Percentiles rank a stretch among this genome's conserved stretches.
phyloP scores from a whole-genome alignment of 1,140 invertebrate species.

The Drosophila ananassae region DNA sequence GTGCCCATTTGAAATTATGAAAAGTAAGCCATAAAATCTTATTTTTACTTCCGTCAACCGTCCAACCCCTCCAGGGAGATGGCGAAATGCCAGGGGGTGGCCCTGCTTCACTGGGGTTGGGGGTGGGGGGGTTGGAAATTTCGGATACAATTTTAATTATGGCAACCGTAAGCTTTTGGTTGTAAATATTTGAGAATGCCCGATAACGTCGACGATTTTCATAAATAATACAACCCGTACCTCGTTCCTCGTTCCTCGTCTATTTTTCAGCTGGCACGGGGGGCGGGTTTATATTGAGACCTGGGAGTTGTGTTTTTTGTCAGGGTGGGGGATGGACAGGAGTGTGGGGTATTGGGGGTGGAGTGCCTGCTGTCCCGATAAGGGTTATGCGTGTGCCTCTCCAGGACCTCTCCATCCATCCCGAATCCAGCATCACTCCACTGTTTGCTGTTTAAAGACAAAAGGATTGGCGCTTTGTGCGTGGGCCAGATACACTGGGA shows the following conservation, averaged over 20 bases:
- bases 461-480: constrained; percentile 74
- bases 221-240: constrained; percentile 78
- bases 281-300: neutral
- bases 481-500: constrained; percentile 29
- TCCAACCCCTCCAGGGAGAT: neutral
- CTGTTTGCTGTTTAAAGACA: constrained; percentile 71
- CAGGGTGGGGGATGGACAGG: constrained; percentile 6
- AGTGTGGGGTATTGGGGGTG: neutral
- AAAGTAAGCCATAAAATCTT: constrained; percentile 83
- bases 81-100: neutral
- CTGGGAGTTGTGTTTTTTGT: neutral
- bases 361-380: constrained; percentile 65
- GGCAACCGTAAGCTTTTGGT: constrained; percentile 84
- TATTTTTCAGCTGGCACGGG: constrained; percentile 13
- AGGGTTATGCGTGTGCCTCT: constrained; percentile 63
- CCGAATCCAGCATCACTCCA: constrained; percentile 21
- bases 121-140: constrained; percentile 31
- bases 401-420: constrained; percentile 23
- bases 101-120: neutral
- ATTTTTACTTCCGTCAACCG: constrained; percentile 65
- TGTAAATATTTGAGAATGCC: constrained; percentile 84
- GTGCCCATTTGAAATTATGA: constrained; percentile 77
- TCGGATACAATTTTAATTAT: constrained; percentile 84
- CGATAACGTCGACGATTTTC: constrained; percentile 83
- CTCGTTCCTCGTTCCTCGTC: neutral